Base-by-base conservation (phyloP, 2,113 vertebrate genomes). In the Gymnogyps californianus region DNA sequence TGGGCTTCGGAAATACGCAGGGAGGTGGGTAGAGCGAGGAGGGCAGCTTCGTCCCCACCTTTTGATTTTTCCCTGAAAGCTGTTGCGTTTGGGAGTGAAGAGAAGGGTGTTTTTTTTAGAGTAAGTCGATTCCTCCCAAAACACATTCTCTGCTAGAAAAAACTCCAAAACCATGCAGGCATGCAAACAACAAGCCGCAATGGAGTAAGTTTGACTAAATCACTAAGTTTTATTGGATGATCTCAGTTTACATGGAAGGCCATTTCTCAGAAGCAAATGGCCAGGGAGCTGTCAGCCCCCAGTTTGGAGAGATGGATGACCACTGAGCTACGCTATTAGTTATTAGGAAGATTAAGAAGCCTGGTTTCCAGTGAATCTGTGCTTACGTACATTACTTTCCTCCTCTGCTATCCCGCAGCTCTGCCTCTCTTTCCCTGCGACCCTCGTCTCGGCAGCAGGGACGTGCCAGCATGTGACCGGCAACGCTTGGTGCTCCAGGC, bases 381-480 rank as follows among this genome's bases (percentile, higher is more conserved):
- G 36, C n/a, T 77, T 32, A 25, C 3, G 14, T 4, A 22, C 0
- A 0, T n/a, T 16, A 6, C 15, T 84, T 25, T 57, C 59, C 16
- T 70, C 59, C 49, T 87, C 67, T 7, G 2, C 36, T 47, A 4
- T 16, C 24, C 38, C 7, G 0, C 24, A 58, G 46, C 34, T 66
- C 80, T 66, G 46, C 20, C 44, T 32, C 36, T 16, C 17, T 18
- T 46, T 38, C 64, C 36, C 26, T 28, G 36, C 10, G 31, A 31
- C 5, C 7, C 6, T 13, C 1, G 0, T 32, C 17, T 54, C n/a
- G 6, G 83, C 9, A 83, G 38, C 20, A 34, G 57, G 40, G 38
- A 81, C 19, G 7, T 0, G 3, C 26, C 46, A 26, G 32, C 51
- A 10, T 1, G 10, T 0, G 1, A 59, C 47, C 2, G 1, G 61